Evolutionary conservation across 2,113 vertebrate genomes (phyloP).

Genomic region (Pomatostomus ruficeps): DNA sequence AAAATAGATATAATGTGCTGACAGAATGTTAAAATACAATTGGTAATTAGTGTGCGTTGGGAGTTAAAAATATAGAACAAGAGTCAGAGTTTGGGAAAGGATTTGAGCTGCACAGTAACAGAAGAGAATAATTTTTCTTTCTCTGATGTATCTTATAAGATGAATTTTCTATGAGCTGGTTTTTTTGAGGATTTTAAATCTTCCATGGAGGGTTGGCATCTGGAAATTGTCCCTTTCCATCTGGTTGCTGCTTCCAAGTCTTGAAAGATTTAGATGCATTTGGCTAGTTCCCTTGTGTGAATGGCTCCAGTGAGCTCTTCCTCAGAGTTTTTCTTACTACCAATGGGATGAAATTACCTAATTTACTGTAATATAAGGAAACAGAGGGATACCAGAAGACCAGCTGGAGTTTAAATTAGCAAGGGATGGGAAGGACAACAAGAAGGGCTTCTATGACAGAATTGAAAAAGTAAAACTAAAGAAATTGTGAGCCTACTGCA

Average conservation of each 20-base stretch:
- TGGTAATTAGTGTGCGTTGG: background rate
- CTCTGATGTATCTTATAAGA: background rate
- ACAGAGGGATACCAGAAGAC: background rate
- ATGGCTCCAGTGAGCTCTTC: background rate
- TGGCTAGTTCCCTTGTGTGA: background rate
- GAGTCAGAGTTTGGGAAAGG: background rate
- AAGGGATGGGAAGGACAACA: background rate
- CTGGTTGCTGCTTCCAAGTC: background rate
- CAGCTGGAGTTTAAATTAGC: background rate
- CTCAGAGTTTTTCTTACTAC: background rate
- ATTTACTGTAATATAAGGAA: background rate
- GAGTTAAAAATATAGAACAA: background rate
- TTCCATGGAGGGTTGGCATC: background rate
- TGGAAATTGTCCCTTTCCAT: constrained; percentile 11
- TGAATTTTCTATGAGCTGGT: background rate
- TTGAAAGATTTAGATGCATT: constrained; percentile 3
- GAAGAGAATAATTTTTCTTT: background rate
- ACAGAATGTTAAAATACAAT: constrained; percentile 10
- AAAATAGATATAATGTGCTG: constrained; percentile 25
- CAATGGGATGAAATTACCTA: background rate
- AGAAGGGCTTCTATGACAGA: background rate
- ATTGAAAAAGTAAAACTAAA: background rate
- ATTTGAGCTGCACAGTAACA: background rate
- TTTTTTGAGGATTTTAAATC: background rate
- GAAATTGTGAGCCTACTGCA: background rate